Percentiles rank a stretch among this genome's conserved stretches.
These are phyloP conservation scores for Bombus fervidus DNA, from an alignment of 1,140 invertebrate genomes.

Conservation along the genomic window DNA sequence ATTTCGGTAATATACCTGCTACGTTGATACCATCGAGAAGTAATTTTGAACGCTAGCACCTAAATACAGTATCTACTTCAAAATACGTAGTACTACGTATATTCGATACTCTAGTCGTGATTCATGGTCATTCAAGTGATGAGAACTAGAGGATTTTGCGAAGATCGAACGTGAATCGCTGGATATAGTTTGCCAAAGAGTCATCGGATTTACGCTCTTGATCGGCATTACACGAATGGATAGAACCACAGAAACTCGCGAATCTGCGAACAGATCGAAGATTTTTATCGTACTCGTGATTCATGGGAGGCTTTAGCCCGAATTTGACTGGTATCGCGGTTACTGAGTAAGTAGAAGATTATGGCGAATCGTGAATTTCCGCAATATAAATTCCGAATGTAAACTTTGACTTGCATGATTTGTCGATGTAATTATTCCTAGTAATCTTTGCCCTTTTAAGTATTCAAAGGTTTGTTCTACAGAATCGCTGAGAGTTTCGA, in stretches of 20 bases:
- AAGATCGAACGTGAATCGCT: not conserved
- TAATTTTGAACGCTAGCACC: not conserved
- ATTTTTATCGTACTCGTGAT: not conserved
- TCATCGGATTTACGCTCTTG: not conserved
- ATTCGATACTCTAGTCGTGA: too few species aligned
- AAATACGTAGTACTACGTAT: not conserved
- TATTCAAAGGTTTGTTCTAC: not conserved
- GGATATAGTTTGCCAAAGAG: not conserved
- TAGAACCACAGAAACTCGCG: not conserved
- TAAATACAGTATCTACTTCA: not conserved
- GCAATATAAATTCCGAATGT: not conserved
- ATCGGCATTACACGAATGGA: not conserved
- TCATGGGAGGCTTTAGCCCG: not conserved
- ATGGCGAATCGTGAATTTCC: not conserved
- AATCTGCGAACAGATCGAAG: not conserved
- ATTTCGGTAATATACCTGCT: not conserved
- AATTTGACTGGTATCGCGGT: not conserved
- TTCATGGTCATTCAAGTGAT: not conserved
- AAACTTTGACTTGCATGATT: not conserved
- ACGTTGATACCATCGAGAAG: not conserved
- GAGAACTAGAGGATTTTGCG: not conserved
- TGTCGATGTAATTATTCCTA: not conserved
- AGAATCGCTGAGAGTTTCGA: not conserved
- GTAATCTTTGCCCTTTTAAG: not conserved
- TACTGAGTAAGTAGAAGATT: not conserved